Conservation (phyloP, 2,888 invertebrate genomes). For the Bibio marci region DNA sequence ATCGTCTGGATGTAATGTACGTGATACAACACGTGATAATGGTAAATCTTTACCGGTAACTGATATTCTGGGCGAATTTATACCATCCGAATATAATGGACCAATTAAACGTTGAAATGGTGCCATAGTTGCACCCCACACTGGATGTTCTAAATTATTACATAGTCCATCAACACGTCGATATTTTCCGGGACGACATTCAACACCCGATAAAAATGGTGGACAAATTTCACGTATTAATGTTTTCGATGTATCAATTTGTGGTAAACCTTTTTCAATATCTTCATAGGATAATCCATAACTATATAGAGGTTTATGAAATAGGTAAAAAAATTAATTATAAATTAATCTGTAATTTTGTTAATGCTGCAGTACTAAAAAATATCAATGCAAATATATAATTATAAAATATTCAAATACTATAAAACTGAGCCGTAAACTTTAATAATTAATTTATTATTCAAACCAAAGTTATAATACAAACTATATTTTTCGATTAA, state of each 20-base stretch:
- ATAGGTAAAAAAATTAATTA: conserved; percentile 1
- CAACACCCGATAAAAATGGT: conserved; percentile 70
- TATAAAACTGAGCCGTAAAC: conserved; percentile 1
- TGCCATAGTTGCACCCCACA: conserved; percentile 74
- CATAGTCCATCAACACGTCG: conserved; percentile 74
- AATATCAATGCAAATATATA: neutral
- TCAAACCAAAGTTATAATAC: no score
- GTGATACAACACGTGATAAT: conserved; percentile 66
- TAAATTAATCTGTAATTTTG: neutral
- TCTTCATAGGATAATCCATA: conserved; percentile 73
- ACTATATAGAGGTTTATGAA: conserved; percentile 29
- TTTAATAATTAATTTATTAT: no score
- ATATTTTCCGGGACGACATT: conserved; percentile 78
- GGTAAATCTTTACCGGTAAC: conserved; percentile 63
- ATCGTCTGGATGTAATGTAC: conserved; percentile 83
- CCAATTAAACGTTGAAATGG: conserved; percentile 66
- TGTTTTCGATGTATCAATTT: conserved; percentile 77
- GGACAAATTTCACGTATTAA: conserved; percentile 74
- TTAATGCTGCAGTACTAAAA: neutral
- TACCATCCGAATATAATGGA: conserved; percentile 70
- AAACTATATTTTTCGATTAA: no score
- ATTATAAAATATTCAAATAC: neutral
- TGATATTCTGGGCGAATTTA: conserved; percentile 66
- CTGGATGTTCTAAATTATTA: conserved; percentile 74
- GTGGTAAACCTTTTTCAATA: conserved; percentile 70